Evolutionary conservation across 2,113 vertebrate genomes (phyloP), one percentile per base, ranked within the genome.

Genomic region (Dinomys branickii): DNA sequence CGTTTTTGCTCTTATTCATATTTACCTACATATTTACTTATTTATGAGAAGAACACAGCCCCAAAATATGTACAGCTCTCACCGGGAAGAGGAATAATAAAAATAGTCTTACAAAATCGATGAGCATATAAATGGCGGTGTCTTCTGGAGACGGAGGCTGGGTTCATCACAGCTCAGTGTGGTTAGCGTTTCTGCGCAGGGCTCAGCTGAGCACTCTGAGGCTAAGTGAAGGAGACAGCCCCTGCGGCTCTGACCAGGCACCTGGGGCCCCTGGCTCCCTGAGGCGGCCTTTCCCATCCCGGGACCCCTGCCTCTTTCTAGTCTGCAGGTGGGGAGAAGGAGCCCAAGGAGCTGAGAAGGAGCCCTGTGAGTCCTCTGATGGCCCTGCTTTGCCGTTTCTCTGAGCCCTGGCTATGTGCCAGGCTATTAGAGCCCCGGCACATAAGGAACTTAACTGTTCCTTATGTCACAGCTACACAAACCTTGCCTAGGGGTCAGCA

Each of bases 1-100:
- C 88, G 50, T 35, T 78, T 61, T 50, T 20, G 33, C n/a, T 83
- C 33, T 78, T 63, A 7, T 75, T 38, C 88, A 80, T 92, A 96
- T 94, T 97, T 96, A 97, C 93, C 83, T 91, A 52, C 41, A 44
- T 44, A 20, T 71, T 96, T 94, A 95, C 35, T 98, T 97, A 97
- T 97, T 97, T 92, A 97, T 96, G 96, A 96, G 92, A 95, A 50
- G 85, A 88, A 80, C 7, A 12, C 41, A 78, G 92, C 50, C 88
- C 81, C 5, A 58, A 94, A 94, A 97, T 96, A 94, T 20, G 90
- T 54, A 75, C 83, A 78, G 7, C 33, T 52, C 52, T 96, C 93
- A n/a, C 83, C 19, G 7, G 93, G 93, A 95, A 97, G 75, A 93
- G 84, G 80, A 59, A 77, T 71, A 44, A 85, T 97, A 96, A 91